phyloP scores from a whole-genome alignment of 2,888 invertebrate species.

The Uloborus plumipes region DNA sequence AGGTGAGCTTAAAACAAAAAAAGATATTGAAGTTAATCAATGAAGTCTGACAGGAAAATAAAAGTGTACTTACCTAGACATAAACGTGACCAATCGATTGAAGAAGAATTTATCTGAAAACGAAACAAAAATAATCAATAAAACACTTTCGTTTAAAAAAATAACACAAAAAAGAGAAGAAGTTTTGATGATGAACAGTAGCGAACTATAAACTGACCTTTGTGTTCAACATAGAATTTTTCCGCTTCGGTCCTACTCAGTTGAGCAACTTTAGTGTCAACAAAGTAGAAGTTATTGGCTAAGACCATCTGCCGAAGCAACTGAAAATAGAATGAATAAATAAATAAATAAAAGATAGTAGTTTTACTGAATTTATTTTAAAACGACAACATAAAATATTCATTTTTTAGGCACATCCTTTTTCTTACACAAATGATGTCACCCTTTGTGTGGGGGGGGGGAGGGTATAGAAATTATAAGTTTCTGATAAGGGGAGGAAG shows the following conservation, averaged over 20 bases:
- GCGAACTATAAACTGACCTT: slow-evolving; percentile 68
- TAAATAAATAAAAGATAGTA: slow-evolving; percentile 13
- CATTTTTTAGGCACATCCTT: no score
- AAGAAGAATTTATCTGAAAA: slow-evolving; percentile 82
- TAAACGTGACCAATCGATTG: slow-evolving; percentile 84
- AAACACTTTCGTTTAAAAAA: background rate
- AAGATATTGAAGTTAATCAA: background rate
- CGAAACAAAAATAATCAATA: slow-evolving; percentile 1
- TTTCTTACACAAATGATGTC: no score
- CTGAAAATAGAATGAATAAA: slow-evolving; percentile 69
- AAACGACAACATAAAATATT: no score
- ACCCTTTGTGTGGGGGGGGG: no score
- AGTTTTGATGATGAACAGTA: no score
- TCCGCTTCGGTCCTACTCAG: slow-evolving; percentile 79
- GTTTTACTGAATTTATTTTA: no score
- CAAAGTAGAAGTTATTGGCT: slow-evolving; percentile 78
- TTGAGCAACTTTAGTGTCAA: slow-evolving; percentile 77
- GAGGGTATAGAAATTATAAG: no score
- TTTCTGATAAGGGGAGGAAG: no score
- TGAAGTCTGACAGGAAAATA: background rate
- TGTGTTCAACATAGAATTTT: slow-evolving; percentile 86
- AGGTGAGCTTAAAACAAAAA: background rate
- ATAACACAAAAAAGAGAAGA: background rate
- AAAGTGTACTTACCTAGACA: slow-evolving; percentile 78
- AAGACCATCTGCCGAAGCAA: slow-evolving; percentile 80